phyloP scores from a whole-genome alignment of 1,140 invertebrate species.

The Mercenaria mercenaria region DNA sequence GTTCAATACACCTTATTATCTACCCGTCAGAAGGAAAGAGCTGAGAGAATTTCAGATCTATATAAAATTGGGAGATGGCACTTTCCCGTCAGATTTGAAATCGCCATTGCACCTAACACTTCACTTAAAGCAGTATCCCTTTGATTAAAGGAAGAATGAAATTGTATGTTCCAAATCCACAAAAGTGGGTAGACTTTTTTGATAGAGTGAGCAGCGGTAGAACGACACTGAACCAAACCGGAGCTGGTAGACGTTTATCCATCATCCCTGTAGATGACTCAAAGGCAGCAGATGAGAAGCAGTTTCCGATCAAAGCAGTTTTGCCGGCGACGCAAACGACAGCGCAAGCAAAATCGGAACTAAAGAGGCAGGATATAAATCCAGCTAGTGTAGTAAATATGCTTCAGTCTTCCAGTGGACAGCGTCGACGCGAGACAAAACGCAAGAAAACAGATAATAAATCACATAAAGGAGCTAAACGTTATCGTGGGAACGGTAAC shows the following conservation, averaged over 20 bases:
- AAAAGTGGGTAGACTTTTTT: constrained; percentile 57
- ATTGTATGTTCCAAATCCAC: constrained; percentile 54
- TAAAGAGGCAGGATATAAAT: constrained; percentile 48
- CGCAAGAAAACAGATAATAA: constrained; percentile 15
- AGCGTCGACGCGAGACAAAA: neutral
- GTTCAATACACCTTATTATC: constrained; percentile 27
- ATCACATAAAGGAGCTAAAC: neutral
- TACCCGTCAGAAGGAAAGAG: constrained; percentile 44
- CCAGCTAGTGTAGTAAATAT: neutral
- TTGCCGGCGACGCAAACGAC: constrained; percentile 61
- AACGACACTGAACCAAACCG: constrained; percentile 18
- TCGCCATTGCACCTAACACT: constrained; percentile 18
- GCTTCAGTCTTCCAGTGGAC: constrained; percentile 8
- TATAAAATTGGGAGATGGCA: constrained; percentile 23
- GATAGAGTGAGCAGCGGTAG: constrained; percentile 48
- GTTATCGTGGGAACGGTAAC: neutral
- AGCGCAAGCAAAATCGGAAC: constrained; percentile 55
- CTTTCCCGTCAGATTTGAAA: neutral
- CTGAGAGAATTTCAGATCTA: constrained; percentile 53
- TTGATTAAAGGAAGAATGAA: constrained; percentile 35
- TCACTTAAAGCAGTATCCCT: constrained; percentile 59
- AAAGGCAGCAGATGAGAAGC: neutral
- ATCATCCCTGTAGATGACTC: constrained; percentile 24
- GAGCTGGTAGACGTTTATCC: constrained; percentile 5
- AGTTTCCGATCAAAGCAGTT: constrained; percentile 42